Percentiles rank a stretch among this genome's conserved stretches.
These are phyloP conservation scores for Myotis davidii DNA, from an alignment of 2,113 vertebrate genomes.

Conservation along the genomic window DNA sequence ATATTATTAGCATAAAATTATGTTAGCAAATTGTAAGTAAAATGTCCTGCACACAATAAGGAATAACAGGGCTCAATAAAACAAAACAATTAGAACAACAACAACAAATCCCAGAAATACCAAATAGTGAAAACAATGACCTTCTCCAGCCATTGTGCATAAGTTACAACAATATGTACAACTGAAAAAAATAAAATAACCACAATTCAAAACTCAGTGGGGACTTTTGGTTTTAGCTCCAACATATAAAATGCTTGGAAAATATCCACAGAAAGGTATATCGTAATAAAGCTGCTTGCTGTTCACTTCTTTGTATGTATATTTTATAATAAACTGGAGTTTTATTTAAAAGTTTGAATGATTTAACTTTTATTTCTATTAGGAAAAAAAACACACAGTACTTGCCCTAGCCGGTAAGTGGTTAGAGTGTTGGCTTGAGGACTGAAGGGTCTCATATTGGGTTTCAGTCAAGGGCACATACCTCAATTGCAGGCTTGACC, in stretches of 20 bases:
- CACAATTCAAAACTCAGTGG: not conserved
- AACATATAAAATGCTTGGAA: not conserved
- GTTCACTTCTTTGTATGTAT: not conserved
- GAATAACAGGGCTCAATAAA: not conserved
- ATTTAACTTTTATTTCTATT: not conserved
- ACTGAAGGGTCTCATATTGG: too few relatives aligned
- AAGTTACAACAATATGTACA: not conserved
- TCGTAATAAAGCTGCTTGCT: too few relatives aligned
- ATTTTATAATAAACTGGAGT: not conserved
- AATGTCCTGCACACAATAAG: not conserved
- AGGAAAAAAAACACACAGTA: not conserved
- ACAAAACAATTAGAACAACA: not conserved
- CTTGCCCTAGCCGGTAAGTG: too few relatives aligned
- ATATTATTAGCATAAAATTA: not conserved
- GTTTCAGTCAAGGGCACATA: too few relatives aligned
- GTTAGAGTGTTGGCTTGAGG: too few relatives aligned
- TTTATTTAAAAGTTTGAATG: not conserved
- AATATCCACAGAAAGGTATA: not conserved
- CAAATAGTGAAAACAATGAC: not conserved
- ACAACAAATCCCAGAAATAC: not conserved
- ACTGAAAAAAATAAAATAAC: not conserved
- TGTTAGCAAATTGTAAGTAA: not conserved
- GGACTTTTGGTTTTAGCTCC: not conserved
- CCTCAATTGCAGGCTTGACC: too few relatives aligned
- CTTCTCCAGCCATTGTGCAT: too few relatives aligned